Base-by-base conservation (phyloP, 2,113 vertebrate species). In the Tauraco erythrolophus region DNA sequence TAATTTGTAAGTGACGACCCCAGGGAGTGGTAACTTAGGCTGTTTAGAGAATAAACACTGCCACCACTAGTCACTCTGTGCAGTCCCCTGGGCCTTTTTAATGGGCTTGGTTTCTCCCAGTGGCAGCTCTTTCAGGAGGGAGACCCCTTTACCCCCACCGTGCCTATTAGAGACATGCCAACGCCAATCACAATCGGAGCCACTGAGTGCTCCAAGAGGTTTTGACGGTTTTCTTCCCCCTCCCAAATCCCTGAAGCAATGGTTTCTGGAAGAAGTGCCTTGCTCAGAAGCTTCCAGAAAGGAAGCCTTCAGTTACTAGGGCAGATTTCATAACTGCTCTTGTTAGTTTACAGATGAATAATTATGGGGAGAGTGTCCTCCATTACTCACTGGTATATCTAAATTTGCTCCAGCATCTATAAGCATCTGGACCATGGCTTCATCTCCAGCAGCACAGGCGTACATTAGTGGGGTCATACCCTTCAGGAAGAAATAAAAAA, bases 391-490 rank as follows among this genome's bases (percentile, higher is more conserved):
- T 43, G 98, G 97, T 71, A 98, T 91, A 69, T 99, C 99, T 87
- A 99, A 97, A 97, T 99, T 99, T 58, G 99, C 99, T 64, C 99
- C 99, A 1, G 99, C 99, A 45, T 99, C 98, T 96, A 99, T 99
- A 92, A 99, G 91, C 99, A 99, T 99, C 97, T 99, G 99, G 83
- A 99, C 99, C 96, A 99, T 98, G 53, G 99, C 99, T 95, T 99
- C 99, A 15, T 99, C 99, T 96, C 99, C 99, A 50, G 99, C 99
- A 54, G 99, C 99, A 50, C 99, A 99, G 95, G 99, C 99, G 0
- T 99, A 99, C 99, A 99, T 99, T 46, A 99, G 98, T 0, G 99
- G 99, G 14, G 99, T 99, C 99, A 99, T 99, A 24, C 99, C 99
- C 99, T 99, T 79, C 3, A 25, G 51, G 70, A 75, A 90, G 11